Evolutionary conservation across 2,888 invertebrate genomes (phyloP).

Genomic region (Tenthredo mesomela): DNA sequence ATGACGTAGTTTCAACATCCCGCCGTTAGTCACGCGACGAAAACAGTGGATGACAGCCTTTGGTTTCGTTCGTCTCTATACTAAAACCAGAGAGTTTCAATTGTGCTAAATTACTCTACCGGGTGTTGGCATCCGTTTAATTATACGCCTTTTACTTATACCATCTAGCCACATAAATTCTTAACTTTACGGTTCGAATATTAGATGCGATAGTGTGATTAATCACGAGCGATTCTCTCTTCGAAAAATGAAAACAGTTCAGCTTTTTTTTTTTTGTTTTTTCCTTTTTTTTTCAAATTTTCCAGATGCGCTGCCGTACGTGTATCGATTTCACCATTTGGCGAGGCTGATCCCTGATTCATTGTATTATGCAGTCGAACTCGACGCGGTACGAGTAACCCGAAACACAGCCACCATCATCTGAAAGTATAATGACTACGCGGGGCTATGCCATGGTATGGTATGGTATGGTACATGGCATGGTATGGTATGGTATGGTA

Average conservation of each 20-base stretch:
- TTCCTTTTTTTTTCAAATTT: not conserved
- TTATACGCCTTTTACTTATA: slow-evolving; percentile 12
- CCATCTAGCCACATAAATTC: not conserved
- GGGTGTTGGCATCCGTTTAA: slow-evolving; percentile 46
- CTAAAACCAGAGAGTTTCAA: slow-evolving; percentile 11
- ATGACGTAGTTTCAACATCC: slow-evolving; percentile 42
- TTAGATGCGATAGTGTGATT: not conserved
- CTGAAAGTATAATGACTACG: slow-evolving; percentile 51
- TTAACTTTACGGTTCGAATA: not conserved
- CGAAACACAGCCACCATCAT: slow-evolving; percentile 44
- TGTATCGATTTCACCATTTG: slow-evolving; percentile 50
- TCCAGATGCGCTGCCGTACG: not conserved
- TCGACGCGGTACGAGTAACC: slow-evolving; percentile 34
- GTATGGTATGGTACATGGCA: not conserved
- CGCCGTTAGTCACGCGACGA: slow-evolving; percentile 44
- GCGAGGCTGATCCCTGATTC: slow-evolving; percentile 35
- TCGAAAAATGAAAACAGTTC: not conserved
- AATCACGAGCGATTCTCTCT: not conserved
- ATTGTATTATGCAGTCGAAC: slow-evolving; percentile 48
- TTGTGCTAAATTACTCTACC: slow-evolving; percentile 33
- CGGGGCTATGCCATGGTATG: not conserved
- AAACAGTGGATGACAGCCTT: slow-evolving; percentile 34
- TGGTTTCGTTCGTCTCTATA: slow-evolving; percentile 14
- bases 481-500: not conserved
- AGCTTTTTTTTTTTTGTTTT: no score